Evolutionary conservation across 2,113 vertebrate species (phyloP).

Genomic region (Alces alces): DNA sequence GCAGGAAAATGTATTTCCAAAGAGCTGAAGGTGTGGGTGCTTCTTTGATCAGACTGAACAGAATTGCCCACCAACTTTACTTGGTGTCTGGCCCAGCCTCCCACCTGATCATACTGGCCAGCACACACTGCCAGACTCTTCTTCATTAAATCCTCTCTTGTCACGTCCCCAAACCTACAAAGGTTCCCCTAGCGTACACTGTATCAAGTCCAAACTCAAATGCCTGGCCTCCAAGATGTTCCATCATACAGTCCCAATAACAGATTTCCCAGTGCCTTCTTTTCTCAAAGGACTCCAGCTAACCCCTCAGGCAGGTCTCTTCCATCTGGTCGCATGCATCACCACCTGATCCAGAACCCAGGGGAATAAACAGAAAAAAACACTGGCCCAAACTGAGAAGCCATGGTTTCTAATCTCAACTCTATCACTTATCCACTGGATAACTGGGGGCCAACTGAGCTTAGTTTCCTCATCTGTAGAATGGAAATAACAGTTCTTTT

Average conservation of each 20-base stretch:
- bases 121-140: neutral
- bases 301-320: neutral
- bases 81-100: neutral
- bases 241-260: neutral
- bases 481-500: neutral
- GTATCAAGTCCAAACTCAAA: neutral
- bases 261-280: neutral
- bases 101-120: neutral
- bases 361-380: neutral
- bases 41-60: neutral
- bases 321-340: neutral
- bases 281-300: too few relatives aligned
- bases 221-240: neutral
- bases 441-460: neutral
- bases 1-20: neutral
- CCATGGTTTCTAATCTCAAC: neutral
- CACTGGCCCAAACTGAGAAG: neutral
- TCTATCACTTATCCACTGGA: neutral
- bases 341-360: too few relatives aligned
- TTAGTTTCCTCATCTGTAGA: neutral
- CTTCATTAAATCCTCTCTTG: neutral
- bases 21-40: neutral
- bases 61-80: neutral
- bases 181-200: neutral
- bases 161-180: neutral